Base-by-base conservation (phyloP, 2,888 invertebrate genomes). In the Cabera pusaria region DNA sequence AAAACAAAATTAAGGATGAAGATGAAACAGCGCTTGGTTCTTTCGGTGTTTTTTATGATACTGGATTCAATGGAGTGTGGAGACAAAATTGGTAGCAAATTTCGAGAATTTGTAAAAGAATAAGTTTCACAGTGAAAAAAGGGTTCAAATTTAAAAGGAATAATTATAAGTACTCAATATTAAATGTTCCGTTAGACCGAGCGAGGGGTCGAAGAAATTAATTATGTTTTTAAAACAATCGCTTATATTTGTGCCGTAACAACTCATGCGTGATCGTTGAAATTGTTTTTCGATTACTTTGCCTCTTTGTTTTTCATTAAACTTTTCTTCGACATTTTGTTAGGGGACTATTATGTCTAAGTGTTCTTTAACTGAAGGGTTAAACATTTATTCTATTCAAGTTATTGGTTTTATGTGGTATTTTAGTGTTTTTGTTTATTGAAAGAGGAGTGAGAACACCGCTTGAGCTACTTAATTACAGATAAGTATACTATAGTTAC, bases 221-320 rank as follows among this genome's bases (percentile, higher is more conserved):
- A 85, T 87, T 82, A 85, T 82, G 82, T 86, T 88, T 86, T 86
- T 76, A 86, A 88, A 88, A 88, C 88, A 88, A 87, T 87, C 77
- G 74, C 71, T 77, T 81, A 78, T 78, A 87, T 85, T 88, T 83
- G 81, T 81, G 64, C 61, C 71, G 80, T 59, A 73, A 59, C 82
- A 69, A 83, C 75, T 87, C 85, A 87, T 83, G 88, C 87, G 83
- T 87, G 81, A 75, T 76, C 70, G 71, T 76, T 75, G 65, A 74
- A 88, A 87, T 87, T 87, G 86, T 86, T 88, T 81, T 77, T 85
- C 80, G 70, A 84, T 85, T 85, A 83, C 83, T 85, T 82, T 59
- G 69, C 61, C 74, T 76, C 84, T 86, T 85, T 87, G 83, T 85
- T 81, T 79, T 79, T 74, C 77, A 82, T 81, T 79, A 72, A 81